Evolutionary conservation across 2,113 vertebrate genomes (phyloP).

Genomic region (Vireo altiloquus): DNA sequence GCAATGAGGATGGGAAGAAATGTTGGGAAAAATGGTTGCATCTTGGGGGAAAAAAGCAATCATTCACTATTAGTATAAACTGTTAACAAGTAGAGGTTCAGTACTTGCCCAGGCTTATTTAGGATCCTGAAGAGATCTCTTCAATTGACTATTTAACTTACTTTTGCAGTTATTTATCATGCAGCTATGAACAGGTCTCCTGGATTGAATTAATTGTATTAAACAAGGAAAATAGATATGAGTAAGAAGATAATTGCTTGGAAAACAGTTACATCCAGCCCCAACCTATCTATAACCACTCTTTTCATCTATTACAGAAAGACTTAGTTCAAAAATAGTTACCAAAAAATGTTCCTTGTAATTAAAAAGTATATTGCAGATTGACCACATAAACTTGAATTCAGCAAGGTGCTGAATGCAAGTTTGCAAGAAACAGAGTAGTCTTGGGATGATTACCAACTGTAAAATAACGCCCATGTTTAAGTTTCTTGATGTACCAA

Average conservation of each 20-base stretch:
- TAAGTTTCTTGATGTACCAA: slow-evolving; percentile 1
- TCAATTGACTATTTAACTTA: neutral
- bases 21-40: neutral
- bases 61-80: neutral
- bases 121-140: neutral
- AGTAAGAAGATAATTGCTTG: neutral
- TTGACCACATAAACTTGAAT: neutral
- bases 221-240: neutral
- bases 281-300: neutral
- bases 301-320: neutral
- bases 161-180: neutral
- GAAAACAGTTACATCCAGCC: neutral
- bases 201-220: neutral
- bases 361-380: neutral
- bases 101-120: neutral
- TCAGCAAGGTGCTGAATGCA: neutral
- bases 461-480: neutral
- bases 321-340: neutral
- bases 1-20: neutral
- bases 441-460: neutral
- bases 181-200: neutral
- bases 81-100: neutral
- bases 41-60: neutral
- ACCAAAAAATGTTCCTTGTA: neutral
- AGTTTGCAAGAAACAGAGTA: neutral